Evolutionary conservation across 2,113 vertebrate genomes (phyloP).

Genomic region (Pelecanoides urinatrix): DNA sequence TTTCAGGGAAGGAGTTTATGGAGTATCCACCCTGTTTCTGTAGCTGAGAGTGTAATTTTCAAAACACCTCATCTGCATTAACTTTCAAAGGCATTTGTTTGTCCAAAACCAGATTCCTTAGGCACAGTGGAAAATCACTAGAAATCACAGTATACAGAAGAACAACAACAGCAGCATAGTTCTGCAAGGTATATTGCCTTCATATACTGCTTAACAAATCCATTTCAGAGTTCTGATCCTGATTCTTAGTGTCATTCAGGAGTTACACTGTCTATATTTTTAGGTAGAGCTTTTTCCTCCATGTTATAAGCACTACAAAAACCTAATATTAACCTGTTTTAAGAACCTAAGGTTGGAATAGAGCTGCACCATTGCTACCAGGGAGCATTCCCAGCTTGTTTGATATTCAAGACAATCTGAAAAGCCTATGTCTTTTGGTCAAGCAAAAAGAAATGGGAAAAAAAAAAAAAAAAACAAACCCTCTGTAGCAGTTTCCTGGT

Average conservation of each 20-base stretch:
- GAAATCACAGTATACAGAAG: background rate
- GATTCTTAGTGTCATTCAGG: background rate
- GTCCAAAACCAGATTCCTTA: background rate
- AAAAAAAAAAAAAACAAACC: no score
- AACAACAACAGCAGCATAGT: background rate
- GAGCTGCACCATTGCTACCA: background rate
- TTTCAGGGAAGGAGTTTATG: background rate
- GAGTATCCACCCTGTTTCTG: background rate
- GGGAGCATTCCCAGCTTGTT: background rate
- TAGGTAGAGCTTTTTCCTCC: background rate
- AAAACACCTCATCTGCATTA: accelerated
- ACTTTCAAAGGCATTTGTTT: background rate
- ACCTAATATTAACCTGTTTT: background rate
- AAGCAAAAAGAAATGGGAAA: background rate
- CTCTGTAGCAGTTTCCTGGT: background rate
- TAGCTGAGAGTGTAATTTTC: background rate
- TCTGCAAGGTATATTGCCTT: background rate
- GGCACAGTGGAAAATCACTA: background rate
- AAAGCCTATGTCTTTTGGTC: background rate
- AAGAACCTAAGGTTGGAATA: background rate
- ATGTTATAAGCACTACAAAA: background rate
- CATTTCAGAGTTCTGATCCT: background rate
- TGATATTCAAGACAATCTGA: background rate
- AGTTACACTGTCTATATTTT: background rate
- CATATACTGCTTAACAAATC: background rate